These are phyloP conservation scores for Stylophora pistillata DNA, from an alignment of 64 coral and sea anemone species.

Conservation along the genomic window DNA sequence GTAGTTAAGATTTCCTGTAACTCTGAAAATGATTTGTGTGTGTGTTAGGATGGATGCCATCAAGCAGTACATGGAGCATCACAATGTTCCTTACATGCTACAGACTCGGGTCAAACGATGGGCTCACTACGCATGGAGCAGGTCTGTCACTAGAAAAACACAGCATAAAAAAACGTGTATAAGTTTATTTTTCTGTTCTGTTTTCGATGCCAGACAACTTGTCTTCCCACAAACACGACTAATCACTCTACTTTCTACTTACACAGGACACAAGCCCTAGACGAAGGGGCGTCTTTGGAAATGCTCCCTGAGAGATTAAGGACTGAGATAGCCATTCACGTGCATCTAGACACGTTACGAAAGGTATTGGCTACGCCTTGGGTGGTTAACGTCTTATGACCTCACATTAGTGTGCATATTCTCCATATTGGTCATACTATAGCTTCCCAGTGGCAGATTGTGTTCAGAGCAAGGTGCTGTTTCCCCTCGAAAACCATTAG, in stretches of 20 bases:
- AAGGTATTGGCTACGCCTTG: conserved; percentile 49
- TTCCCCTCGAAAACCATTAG: no score
- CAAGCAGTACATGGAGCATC: conserved; percentile 94
- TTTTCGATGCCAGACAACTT: no score
- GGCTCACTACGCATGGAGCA: conserved; percentile 90
- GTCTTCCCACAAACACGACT: no score
- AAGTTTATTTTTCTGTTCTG: background rate
- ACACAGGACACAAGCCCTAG: conserved; percentile 81
- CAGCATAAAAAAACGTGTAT: no score
- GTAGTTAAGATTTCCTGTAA: no score
- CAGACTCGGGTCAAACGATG: conserved; percentile 90
- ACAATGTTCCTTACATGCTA: conserved; percentile 68
- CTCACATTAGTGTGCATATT: background rate
- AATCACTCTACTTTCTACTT: background rate
- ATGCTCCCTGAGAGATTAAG: conserved; percentile 85
- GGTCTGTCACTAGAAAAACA: conserved; percentile 18
- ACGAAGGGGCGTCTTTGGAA: conserved; percentile 71
- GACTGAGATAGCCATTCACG: conserved; percentile 95
- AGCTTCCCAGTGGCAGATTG: no score
- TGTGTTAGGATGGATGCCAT: conserved; percentile 86
- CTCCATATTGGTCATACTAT: no score
- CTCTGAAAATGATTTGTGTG: background rate
- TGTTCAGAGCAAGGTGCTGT: no score
- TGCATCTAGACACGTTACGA: conserved; percentile 90
- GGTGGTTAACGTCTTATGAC: background rate